phyloP scores from a whole-genome alignment of 1,140 invertebrate genomes.

The Homalodisca vitripennis region DNA sequence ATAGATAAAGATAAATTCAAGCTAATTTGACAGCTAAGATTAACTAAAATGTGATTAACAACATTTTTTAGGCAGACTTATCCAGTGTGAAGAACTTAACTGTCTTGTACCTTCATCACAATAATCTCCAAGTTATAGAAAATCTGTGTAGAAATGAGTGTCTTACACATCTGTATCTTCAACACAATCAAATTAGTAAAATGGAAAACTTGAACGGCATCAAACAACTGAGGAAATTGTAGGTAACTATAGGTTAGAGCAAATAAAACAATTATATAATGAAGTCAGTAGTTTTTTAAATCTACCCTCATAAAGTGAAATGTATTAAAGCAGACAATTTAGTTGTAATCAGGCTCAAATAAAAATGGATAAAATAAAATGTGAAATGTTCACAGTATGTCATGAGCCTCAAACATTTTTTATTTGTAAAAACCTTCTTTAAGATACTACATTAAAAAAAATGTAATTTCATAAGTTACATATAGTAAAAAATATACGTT shows the following conservation, averaged over 20 bases:
- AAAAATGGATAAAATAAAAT: no score
- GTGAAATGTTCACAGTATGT: no score
- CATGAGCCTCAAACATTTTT: no score
- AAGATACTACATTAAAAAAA: no score
- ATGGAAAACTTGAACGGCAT: neutral
- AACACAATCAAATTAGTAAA: slow-evolving; percentile 1
- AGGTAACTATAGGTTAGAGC: neutral
- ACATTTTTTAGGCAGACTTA: neutral
- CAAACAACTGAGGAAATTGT: neutral
- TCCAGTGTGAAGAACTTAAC: neutral
- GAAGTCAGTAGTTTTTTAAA: neutral
- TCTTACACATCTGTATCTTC: slow-evolving; percentile 7
- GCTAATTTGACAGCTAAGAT: neutral
- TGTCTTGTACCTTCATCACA: slow-evolving; percentile 11
- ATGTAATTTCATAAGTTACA: no score
- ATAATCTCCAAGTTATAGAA: neutral
- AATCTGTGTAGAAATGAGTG: neutral
- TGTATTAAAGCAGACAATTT: no score
- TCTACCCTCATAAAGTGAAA: neutral
- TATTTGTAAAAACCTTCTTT: no score
- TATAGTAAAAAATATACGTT: no score
- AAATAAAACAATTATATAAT: neutral
- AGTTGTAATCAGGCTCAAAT: no score
- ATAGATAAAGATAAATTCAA: neutral
- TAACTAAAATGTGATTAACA: neutral